phyloP scores from a whole-genome alignment of 2,888 invertebrate genomes.

The Creontiades dilutus region DNA sequence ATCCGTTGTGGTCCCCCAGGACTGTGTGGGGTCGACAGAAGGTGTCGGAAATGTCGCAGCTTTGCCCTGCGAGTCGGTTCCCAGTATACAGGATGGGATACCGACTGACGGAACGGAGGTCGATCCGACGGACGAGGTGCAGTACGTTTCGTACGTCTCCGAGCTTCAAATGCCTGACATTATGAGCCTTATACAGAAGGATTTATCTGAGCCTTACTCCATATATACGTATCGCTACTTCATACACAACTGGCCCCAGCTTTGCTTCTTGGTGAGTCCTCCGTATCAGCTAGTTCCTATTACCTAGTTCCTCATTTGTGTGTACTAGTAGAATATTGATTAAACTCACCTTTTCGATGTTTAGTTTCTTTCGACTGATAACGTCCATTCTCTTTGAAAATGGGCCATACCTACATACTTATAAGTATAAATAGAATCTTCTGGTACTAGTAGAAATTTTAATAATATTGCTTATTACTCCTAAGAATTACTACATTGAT shows the following conservation, averaged over 20 bases:
- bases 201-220: slow-evolving; percentile 99
- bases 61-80: slow-evolving; percentile 43
- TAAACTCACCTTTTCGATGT: too few relatives aligned
- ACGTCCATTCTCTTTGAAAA: too few relatives aligned
- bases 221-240: slow-evolving; percentile 99
- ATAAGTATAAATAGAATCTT: too few relatives aligned
- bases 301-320: neutral
- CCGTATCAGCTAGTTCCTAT: slow-evolving; percentile 60
- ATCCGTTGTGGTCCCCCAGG: slow-evolving; percentile 42
- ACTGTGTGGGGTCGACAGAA: slow-evolving; percentile 44
- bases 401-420: too few relatives aligned
- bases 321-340: neutral
- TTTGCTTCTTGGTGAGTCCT: slow-evolving; percentile 93
- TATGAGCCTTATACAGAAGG: slow-evolving; percentile 95
- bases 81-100: slow-evolving; percentile 19
- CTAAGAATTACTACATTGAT: too few relatives aligned
- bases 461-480: too few relatives aligned
- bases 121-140: slow-evolving; percentile 76
- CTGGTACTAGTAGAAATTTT: too few relatives aligned
- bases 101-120: neutral
- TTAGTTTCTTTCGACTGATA: too few relatives aligned
- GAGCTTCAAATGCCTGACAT: slow-evolving; percentile 99
- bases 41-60: slow-evolving; percentile 50
- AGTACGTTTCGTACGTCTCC: slow-evolving; percentile 91
- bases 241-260: slow-evolving; percentile 99